Percentiles rank a stretch among this genome's conserved stretches.
phyloP scores from a whole-genome alignment of 1,140 invertebrate genomes.

The Rhopalosiphum padi region DNA sequence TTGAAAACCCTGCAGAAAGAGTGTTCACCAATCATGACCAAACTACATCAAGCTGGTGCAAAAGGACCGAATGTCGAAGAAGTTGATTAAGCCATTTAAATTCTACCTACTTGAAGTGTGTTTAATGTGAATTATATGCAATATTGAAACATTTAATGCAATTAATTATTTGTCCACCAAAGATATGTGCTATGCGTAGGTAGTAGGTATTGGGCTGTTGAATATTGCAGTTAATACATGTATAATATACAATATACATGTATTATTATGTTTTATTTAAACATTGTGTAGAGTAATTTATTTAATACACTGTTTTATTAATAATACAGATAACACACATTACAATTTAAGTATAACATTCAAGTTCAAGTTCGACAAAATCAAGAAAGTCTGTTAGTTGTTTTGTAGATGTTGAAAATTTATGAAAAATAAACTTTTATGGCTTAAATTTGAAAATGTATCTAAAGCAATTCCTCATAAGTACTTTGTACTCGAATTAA shows the following conservation, averaged over 20 bases:
- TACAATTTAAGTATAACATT: neutral
- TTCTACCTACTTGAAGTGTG: neutral
- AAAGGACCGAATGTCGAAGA: constrained; percentile 75
- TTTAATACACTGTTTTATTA: neutral
- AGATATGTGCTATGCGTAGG: neutral
- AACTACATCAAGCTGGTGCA: constrained; percentile 71
- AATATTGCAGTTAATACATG: neutral
- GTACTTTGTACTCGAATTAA: no score
- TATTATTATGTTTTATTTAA: neutral
- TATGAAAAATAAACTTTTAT: no score
- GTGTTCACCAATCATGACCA: constrained; percentile 78
- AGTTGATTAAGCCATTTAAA: constrained; percentile 66
- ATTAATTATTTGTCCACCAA: neutral
- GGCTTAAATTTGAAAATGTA: no score
- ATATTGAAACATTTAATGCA: neutral
- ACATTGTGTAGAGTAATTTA: neutral
- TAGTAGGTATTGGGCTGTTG: neutral
- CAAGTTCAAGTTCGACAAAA: no score
- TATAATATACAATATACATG: neutral
- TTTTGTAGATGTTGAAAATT: no score
- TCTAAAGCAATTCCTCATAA: no score
- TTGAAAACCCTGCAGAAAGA: constrained; percentile 76
- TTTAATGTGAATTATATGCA: neutral
- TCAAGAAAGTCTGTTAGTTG: no score
- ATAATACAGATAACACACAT: neutral